Conservation (phyloP, 2,888 invertebrate genomes). For the Catocala fraxini region DNA sequence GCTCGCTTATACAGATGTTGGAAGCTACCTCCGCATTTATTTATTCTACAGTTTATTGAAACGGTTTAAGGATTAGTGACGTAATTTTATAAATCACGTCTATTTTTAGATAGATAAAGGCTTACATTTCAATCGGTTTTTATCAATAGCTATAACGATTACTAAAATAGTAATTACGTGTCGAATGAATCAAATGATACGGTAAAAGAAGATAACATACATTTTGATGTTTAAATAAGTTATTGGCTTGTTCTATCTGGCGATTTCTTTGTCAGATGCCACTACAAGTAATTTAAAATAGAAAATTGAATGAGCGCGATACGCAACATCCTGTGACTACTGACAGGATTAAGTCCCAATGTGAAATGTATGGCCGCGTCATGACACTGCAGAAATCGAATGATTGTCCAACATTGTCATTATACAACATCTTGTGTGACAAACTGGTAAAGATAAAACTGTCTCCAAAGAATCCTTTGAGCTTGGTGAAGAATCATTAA, state of each 20-base stretch:
- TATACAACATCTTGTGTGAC: slow-evolving; percentile 83
- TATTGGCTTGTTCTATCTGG: background rate
- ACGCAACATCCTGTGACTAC: slow-evolving; percentile 69
- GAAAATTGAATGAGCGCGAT: slow-evolving; percentile 34
- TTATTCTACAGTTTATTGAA: slow-evolving; percentile 60
- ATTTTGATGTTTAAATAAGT: no score
- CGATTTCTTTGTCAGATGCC: background rate
- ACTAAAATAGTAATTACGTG: background rate
- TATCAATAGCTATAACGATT: background rate
- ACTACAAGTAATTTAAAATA: background rate
- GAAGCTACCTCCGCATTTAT: slow-evolving; percentile 53
- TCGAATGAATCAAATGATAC: background rate
- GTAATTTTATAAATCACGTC: slow-evolving; percentile 35
- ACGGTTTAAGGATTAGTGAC: slow-evolving; percentile 59
- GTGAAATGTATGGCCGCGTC: slow-evolving; percentile 77
- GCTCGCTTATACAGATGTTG: slow-evolving; percentile 85
- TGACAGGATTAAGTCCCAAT: slow-evolving; percentile 74
- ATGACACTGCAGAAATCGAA: slow-evolving; percentile 75
- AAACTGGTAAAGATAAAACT: slow-evolving; percentile 79
- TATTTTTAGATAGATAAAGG: slow-evolving; percentile 22
- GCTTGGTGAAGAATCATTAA: slow-evolving; percentile 75
- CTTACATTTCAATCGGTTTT: slow-evolving; percentile 2
- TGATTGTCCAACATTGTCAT: slow-evolving; percentile 74
- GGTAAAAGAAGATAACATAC: background rate
- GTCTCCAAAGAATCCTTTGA: slow-evolving; percentile 79